Conservation (phyloP, 2,888 invertebrate genomes). For the Trachelus iudaicus region DNA sequence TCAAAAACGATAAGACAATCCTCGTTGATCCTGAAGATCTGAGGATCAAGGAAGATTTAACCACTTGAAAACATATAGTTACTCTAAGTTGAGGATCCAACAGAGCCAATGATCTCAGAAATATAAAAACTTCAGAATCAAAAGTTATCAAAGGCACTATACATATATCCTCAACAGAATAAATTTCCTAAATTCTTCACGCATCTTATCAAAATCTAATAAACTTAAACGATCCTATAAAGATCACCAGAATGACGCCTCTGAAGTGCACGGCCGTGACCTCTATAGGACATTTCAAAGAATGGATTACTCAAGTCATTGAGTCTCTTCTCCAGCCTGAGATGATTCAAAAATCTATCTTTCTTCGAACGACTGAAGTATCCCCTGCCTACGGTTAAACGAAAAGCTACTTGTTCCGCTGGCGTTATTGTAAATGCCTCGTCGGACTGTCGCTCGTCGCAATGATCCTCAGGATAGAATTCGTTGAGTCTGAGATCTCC, state of each 20-base stretch:
- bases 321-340: constrained; percentile 52
- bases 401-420: constrained; percentile 51
- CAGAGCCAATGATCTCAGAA: constrained; percentile 24
- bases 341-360: constrained; percentile 53
- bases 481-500: constrained; percentile 20
- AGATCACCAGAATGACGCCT: constrained; percentile 43
- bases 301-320: constrained; percentile 50
- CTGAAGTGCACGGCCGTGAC: constrained; percentile 30
- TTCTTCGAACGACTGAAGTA: constrained; percentile 55
- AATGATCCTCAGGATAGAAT: constrained; percentile 5
- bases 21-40: too few relatives aligned
- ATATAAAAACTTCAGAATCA: constrained; percentile 7
- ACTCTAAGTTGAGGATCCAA: not conserved
- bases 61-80: too few relatives aligned
- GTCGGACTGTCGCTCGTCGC: not conserved
- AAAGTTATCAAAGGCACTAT: too few relatives aligned
- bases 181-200: too few relatives aligned
- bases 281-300: constrained; percentile 42
- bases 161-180: too few relatives aligned
- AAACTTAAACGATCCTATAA: constrained; percentile 33
- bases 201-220: too few relatives aligned
- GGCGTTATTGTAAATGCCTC: constrained; percentile 41
- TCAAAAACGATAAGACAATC: too few relatives aligned
- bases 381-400: constrained; percentile 52
- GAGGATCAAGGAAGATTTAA: too few relatives aligned